These are phyloP conservation scores for Biston betularia DNA, from an alignment of 2,888 invertebrate genomes.

Conservation along the genomic window DNA sequence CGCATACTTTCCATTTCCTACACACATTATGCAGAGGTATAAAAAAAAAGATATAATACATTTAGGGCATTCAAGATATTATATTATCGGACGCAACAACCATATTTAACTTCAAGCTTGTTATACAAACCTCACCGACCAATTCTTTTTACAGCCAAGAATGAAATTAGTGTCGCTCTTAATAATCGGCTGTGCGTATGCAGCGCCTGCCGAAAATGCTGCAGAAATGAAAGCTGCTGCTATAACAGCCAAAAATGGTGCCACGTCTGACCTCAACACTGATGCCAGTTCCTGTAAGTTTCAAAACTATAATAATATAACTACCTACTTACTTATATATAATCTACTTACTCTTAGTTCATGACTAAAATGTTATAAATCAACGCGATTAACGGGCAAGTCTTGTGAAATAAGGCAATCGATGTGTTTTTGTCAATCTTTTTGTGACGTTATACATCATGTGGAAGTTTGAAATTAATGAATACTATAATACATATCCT, in stretches of 20 bases:
- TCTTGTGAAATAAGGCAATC: too few species aligned
- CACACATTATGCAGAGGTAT: not conserved
- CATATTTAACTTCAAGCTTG: not conserved
- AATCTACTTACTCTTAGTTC: too few species aligned
- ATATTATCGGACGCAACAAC: not conserved
- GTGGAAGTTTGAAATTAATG: too few species aligned
- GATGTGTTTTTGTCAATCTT: too few species aligned
- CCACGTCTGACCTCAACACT: constrained; percentile 67
- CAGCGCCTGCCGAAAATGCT: constrained; percentile 51
- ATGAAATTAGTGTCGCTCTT: constrained; percentile 49
- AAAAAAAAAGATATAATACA: not conserved
- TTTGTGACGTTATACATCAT: too few species aligned
- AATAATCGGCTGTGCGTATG: constrained; percentile 50
- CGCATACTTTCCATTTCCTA: constrained; percentile 27
- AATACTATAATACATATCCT: too few species aligned
- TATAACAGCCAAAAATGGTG: constrained; percentile 43
- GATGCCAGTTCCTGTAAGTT: constrained; percentile 74
- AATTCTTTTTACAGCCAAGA: constrained; percentile 59
- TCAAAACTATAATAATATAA: not conserved
- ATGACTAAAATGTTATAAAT: too few species aligned
- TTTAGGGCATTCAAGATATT: not conserved
- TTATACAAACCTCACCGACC: not conserved
- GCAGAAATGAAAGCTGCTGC: constrained; percentile 32
- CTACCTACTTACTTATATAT: not conserved
- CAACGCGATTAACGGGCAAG: too few species aligned